Percentiles rank a stretch among this genome's conserved stretches.
phyloP scores from a whole-genome alignment of 2,797 vertebrate genomes.

The Vireo griseus region DNA sequence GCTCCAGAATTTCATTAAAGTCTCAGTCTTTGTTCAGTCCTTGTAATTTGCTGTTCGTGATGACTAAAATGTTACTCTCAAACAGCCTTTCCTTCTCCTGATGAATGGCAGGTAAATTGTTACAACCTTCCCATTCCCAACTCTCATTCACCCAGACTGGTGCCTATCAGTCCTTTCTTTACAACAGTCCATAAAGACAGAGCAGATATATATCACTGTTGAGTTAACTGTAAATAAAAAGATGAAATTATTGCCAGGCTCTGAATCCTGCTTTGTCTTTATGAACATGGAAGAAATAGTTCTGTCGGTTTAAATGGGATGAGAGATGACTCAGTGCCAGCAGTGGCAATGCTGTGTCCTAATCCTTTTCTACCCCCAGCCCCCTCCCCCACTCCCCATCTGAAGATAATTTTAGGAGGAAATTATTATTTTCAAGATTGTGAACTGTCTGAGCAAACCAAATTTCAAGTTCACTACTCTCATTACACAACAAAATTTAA shows the following conservation, averaged over 20 bases:
- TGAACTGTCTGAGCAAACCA: neutral
- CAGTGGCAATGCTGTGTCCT: neutral
- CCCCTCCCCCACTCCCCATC: neutral
- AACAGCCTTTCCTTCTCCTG: neutral
- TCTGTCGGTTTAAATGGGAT: neutral
- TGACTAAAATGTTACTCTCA: neutral
- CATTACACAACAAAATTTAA: neutral
- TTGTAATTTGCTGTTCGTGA: neutral
- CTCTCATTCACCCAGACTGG: neutral
- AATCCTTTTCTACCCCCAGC: neutral
- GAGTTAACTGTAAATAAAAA: neutral
- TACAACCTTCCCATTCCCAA: neutral
- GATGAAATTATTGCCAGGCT: neutral
- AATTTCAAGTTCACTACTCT: neutral
- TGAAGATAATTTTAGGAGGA: neutral
- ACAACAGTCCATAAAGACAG: neutral
- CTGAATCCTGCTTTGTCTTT: neutral
- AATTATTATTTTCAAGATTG: neutral
- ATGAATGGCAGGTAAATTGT: neutral
- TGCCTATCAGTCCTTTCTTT: neutral
- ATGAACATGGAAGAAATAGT: neutral
- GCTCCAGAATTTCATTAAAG: neutral
- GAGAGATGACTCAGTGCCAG: neutral
- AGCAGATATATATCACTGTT: neutral
- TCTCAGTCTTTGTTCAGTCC: neutral